These are phyloP conservation scores for Eupelmus urozonus DNA, from an alignment of 2,888 invertebrate species.

Conservation along the genomic window DNA sequence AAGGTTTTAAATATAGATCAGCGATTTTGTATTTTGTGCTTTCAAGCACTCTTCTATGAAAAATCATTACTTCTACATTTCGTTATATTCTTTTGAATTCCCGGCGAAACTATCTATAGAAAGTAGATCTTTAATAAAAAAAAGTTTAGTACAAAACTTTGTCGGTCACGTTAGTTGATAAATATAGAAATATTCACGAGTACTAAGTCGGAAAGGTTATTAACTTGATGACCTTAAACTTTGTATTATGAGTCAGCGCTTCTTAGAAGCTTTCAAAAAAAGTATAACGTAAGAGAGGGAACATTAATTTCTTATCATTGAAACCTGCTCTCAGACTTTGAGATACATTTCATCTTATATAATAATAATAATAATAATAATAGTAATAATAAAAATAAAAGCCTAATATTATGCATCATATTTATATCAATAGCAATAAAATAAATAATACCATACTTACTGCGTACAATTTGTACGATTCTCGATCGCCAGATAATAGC, in stretches of 20 bases:
- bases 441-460: background rate
- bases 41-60: no score
- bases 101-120: no score
- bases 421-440: slow-evolving; percentile 12
- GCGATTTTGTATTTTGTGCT: no score
- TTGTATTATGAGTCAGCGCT: slow-evolving; percentile 21
- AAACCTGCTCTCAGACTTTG: background rate
- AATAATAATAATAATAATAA: slow-evolving; percentile 20
- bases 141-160: no score
- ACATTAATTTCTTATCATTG: slow-evolving; percentile 24
- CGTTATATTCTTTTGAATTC: no score
- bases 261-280: slow-evolving; percentile 32
- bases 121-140: no score
- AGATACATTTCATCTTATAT: background rate
- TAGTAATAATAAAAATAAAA: slow-evolving; percentile 13
- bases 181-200: background rate
- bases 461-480: background rate
- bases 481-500: no score
- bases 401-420: background rate
- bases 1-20: no score
- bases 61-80: no score
- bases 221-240: slow-evolving; percentile 31
- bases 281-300: slow-evolving; percentile 11
- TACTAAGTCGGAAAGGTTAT: background rate
- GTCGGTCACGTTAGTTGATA: no score